Evolutionary conservation across 1,140 invertebrate species (phyloP).

Genomic region (Pogonomyrmex californicus): DNA sequence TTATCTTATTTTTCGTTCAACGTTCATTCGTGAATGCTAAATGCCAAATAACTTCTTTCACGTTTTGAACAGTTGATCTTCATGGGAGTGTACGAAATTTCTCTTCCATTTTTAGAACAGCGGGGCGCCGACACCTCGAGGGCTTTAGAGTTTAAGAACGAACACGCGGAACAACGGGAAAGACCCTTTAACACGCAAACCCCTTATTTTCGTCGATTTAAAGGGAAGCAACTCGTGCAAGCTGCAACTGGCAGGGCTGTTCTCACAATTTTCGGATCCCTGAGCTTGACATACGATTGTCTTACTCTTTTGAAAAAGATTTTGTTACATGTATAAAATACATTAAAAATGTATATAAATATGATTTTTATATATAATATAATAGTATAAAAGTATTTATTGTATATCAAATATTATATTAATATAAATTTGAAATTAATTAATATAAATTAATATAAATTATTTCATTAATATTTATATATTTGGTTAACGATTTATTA

Average conservation of each 20-base stretch:
- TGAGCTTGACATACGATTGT: constrained; percentile 25
- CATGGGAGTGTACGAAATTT: constrained; percentile 47
- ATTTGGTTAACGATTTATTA: background rate
- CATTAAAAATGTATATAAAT: background rate
- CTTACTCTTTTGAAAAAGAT: constrained; percentile 9
- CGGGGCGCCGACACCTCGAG: constrained; percentile 63
- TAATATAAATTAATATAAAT: constrained; percentile 1
- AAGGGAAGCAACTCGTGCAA: constrained; percentile 69
- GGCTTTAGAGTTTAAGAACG: constrained; percentile 70
- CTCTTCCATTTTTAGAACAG: constrained; percentile 70
- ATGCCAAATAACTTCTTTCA: constrained; percentile 32
- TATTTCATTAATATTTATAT: constrained; percentile 3
- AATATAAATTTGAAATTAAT: background rate
- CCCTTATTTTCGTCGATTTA: constrained; percentile 71
- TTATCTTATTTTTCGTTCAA: constrained; percentile 46
- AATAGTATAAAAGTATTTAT: background rate
- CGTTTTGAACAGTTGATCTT: constrained; percentile 29
- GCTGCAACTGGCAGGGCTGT: constrained; percentile 47
- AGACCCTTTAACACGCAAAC: constrained; percentile 75
- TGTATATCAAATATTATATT: background rate
- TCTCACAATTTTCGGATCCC: constrained; percentile 21
- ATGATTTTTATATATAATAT: background rate
- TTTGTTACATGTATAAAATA: background rate
- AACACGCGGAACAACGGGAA: constrained; percentile 71
- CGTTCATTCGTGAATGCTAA: constrained; percentile 41